These are phyloP conservation scores for Polia nebulosa DNA, from an alignment of 2,888 invertebrate species.

Conservation along the genomic window DNA sequence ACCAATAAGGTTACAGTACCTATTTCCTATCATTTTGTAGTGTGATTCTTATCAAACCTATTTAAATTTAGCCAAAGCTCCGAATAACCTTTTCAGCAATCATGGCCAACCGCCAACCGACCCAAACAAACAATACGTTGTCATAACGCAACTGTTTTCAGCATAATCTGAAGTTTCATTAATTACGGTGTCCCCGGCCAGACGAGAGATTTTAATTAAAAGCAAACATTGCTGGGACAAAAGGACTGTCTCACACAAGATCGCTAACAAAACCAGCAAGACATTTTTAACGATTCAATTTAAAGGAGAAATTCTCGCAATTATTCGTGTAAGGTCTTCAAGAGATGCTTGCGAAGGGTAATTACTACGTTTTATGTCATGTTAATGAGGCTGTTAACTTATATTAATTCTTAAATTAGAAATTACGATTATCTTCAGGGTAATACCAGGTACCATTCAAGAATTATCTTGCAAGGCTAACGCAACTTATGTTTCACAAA, in stretches of 20 bases:
- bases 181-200: constrained; percentile 49
- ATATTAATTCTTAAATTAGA: constrained; percentile 6
- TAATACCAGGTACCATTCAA: not conserved
- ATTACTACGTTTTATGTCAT: constrained; percentile 32
- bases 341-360: constrained; percentile 22
- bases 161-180: constrained; percentile 62
- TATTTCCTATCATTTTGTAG: not conserved
- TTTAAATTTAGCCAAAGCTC: not conserved
- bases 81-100: constrained; percentile 18
- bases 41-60: not conserved
- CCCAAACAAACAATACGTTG: constrained; percentile 59
- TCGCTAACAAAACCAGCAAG: constrained; percentile 42
- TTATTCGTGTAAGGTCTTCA: constrained; percentile 19
- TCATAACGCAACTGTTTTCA: constrained; percentile 57
- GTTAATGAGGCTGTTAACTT: constrained; percentile 18
- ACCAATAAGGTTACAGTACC: too few relatives aligned
- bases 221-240: constrained; percentile 73
- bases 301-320: constrained; percentile 40
- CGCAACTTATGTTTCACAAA: not conserved
- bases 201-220: constrained; percentile 78
- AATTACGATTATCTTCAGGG: not conserved
- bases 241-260: constrained; percentile 60
- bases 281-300: constrained; percentile 66
- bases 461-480: not conserved
- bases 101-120: constrained; percentile 7